Evolutionary conservation across 2,113 vertebrate species (phyloP).

Genomic region (Orientallactaga bullata): DNA sequence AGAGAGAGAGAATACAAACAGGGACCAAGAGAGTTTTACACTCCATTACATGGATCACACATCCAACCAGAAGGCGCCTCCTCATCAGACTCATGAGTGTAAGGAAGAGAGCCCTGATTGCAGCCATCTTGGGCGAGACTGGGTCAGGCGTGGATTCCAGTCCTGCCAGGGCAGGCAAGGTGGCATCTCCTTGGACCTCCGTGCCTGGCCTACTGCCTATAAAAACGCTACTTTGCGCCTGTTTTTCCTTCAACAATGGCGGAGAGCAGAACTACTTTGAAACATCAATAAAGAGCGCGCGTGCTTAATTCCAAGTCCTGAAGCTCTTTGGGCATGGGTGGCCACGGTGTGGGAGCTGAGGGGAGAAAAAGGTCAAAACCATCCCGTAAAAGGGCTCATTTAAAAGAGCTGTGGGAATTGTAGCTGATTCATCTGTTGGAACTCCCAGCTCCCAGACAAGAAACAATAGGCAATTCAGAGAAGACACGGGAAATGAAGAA

Average conservation of each 20-base stretch:
- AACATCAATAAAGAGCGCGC: not conserved
- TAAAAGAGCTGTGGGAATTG: not conserved
- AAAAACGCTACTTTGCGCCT: too few species aligned
- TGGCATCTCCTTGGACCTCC: too few species aligned
- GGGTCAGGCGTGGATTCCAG: too few species aligned
- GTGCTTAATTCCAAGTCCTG: not conserved
- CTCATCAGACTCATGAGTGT: too few species aligned
- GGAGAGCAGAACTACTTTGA: not conserved
- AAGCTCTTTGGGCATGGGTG: fast-evolving
- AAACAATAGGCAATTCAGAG: not conserved
- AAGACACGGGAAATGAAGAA: not conserved
- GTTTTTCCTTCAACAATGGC: not conserved
- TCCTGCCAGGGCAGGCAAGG: too few species aligned
- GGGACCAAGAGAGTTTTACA: too few species aligned
- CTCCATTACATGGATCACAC: too few species aligned
- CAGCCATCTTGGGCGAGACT: too few species aligned
- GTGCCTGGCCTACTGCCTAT: not conserved
- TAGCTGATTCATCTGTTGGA: not conserved
- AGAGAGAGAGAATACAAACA: too few species aligned
- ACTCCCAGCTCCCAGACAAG: not conserved
- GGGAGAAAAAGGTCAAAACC: not conserved
- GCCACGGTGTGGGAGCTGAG: fast-evolving
- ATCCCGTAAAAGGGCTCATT: not conserved
- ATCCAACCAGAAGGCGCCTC: too few species aligned
- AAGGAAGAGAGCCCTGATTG: too few species aligned